phyloP scores from a whole-genome alignment of 2,888 invertebrate genomes.

The Plemyria rubiginata region DNA sequence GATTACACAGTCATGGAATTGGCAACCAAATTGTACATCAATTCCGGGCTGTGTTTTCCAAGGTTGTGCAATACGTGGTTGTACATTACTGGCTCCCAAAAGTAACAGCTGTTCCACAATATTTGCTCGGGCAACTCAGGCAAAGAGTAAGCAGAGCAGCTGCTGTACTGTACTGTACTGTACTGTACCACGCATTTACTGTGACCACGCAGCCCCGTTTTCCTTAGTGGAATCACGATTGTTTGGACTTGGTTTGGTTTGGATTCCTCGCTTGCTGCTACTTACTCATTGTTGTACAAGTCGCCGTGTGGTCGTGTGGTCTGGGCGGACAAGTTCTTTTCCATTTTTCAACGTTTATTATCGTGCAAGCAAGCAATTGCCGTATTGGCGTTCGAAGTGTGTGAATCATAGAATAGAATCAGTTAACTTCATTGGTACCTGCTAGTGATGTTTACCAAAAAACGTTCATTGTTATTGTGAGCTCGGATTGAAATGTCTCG shows the following conservation, averaged over 20 bases:
- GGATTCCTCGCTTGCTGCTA: constrained; percentile 43
- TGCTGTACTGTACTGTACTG: constrained; percentile 65
- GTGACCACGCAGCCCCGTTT: constrained; percentile 66
- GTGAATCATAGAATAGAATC: constrained; percentile 69
- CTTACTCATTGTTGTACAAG: constrained; percentile 73
- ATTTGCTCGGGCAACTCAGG: constrained; percentile 81
- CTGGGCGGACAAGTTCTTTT: constrained; percentile 61
- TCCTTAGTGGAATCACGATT: constrained; percentile 75
- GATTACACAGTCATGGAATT: too few species aligned
- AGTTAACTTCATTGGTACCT: constrained; percentile 62
- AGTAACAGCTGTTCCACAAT: constrained; percentile 83
- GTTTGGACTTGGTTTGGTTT: constrained; percentile 60
- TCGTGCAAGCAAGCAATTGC: constrained; percentile 50
- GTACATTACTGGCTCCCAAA: too few species aligned
- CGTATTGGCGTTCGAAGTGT: constrained; percentile 76
- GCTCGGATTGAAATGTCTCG: constrained; percentile 75
- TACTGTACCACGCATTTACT: constrained; percentile 33
- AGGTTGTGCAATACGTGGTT: too few species aligned
- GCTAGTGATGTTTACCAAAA: constrained; percentile 80
- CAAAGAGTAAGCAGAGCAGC: constrained; percentile 33
- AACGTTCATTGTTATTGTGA: constrained; percentile 79
- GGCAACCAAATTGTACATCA: too few species aligned
- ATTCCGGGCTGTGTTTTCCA: too few species aligned
- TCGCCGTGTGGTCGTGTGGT: constrained; percentile 61
- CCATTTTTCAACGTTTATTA: constrained; percentile 68